Evolutionary conservation across 2,113 vertebrate genomes (phyloP).

Genomic region (Pseudorhombus dupliciocellatus): DNA sequence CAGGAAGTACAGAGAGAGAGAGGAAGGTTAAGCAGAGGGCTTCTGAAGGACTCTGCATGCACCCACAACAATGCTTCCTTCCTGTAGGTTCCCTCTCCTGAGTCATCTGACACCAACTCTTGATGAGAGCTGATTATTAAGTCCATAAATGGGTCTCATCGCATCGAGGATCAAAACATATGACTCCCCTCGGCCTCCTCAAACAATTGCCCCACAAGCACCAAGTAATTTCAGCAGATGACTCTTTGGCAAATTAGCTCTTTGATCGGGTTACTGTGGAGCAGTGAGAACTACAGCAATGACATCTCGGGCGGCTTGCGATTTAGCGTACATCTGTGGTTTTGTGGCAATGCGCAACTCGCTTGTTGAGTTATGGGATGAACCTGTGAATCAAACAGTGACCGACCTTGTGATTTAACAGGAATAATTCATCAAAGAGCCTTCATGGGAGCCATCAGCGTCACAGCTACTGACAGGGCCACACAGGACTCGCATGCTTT

Average conservation of each 20-base stretch:
- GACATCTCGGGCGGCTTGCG: conserved; percentile 23
- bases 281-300: conserved; percentile 37
- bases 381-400: conserved; percentile 22
- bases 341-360: conserved; percentile 32
- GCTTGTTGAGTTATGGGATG: conserved; percentile 24
- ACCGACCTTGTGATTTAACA: conserved; percentile 19
- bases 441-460: not conserved
- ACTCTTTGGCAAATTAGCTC: conserved; percentile 54
- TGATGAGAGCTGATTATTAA: conserved; percentile 69
- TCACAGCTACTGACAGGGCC: not conserved
- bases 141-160: conserved; percentile 56
- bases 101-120: conserved; percentile 45
- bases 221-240: conserved; percentile 57
- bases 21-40: not conserved
- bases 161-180: conserved; percentile 59
- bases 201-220: conserved; percentile 54
- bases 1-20: no score
- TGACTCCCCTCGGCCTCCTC: conserved; percentile 54
- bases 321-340: conserved; percentile 32
- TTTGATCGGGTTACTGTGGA: conserved; percentile 58
- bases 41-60: conserved; percentile 7
- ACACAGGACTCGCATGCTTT: not conserved
- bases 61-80: conserved; percentile 10
- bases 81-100: conserved; percentile 23
- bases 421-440: conserved; percentile 10